phyloP scores from a whole-genome alignment of 2,888 invertebrate genomes.

The Gymnosoma rotundatum region DNA sequence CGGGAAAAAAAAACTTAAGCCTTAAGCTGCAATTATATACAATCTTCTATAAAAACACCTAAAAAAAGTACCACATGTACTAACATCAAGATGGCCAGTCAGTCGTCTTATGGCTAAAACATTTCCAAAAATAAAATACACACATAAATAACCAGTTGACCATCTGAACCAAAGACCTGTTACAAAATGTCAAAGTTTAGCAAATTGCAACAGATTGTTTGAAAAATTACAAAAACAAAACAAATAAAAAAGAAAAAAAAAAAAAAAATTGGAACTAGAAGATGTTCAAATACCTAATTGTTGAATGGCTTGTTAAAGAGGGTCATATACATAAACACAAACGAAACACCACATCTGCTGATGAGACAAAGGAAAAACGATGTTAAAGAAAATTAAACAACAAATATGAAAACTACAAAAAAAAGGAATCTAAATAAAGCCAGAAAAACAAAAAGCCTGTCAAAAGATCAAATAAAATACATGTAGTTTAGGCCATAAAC shows the following conservation, averaged over 20 bases:
- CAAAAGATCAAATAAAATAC: constrained; percentile 67
- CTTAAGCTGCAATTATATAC: too few relatives aligned
- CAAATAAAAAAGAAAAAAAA: background rate
- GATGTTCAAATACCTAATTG: constrained; percentile 64
- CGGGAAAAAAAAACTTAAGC: too few relatives aligned
- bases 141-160: constrained; percentile 7
- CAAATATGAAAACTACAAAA: background rate
- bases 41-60: too few relatives aligned
- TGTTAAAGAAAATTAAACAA: constrained; percentile 28
- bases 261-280: constrained; percentile 8
- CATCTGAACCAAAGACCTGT: constrained; percentile 54
- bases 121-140: too few relatives aligned
- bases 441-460: constrained; percentile 59
- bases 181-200: constrained; percentile 67
- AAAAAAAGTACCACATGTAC: too few relatives aligned
- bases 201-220: constrained; percentile 66
- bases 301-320: constrained; percentile 52
- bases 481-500: constrained; percentile 58
- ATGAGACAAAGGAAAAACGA: constrained; percentile 51
- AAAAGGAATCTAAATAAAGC: constrained; percentile 32
- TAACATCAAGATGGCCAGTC: constrained; percentile 30
- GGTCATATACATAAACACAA: background rate
- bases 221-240: background rate
- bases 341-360: constrained; percentile 16
- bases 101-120: constrained; percentile 30